A percentile compares a stretch with the other conserved stretches of the same genome.
Evolutionary conservation across 2,113 vertebrate genomes (phyloP).

Genomic region (Cyprinodon tularosa): DNA sequence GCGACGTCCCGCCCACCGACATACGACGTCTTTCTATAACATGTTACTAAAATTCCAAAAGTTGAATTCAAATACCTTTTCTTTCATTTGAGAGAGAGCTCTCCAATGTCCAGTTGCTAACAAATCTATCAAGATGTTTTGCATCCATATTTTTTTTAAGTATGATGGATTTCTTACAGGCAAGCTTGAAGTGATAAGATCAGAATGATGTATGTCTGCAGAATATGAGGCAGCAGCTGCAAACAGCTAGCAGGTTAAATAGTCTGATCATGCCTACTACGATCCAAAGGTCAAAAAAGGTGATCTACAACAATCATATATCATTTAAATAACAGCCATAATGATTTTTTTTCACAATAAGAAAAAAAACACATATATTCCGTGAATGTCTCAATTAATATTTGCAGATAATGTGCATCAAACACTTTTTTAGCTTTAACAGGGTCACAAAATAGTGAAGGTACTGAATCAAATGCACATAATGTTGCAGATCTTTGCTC

Average conservation of each 20-base stretch:
- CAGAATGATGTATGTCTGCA: not conserved
- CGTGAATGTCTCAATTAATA: not conserved
- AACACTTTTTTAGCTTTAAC: not conserved
- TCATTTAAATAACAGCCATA: not conserved
- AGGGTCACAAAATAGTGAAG: not conserved
- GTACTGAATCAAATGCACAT: not conserved
- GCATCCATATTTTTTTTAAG: not conserved
- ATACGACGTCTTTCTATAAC: too few relatives aligned
- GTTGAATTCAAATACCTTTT: not conserved
- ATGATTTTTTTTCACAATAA: not conserved
- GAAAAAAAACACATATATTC: not conserved
- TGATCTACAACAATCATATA: not conserved
- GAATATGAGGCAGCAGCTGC: not conserved
- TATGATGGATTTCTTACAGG: not conserved
- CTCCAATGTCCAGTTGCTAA: not conserved
- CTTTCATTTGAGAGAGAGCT: not conserved
- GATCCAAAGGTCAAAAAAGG: not conserved
- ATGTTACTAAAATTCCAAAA: not conserved
- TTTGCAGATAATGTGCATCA: not conserved
- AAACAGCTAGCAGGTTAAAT: not conserved
- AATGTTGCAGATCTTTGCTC: not conserved
- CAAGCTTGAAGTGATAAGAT: not conserved
- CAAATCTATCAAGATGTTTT: not conserved
- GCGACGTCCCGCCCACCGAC: too few relatives aligned
- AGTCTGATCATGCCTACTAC: not conserved